Conservation (phyloP, 1,140 invertebrate genomes). For the Anoplolepis gracilipes region DNA sequence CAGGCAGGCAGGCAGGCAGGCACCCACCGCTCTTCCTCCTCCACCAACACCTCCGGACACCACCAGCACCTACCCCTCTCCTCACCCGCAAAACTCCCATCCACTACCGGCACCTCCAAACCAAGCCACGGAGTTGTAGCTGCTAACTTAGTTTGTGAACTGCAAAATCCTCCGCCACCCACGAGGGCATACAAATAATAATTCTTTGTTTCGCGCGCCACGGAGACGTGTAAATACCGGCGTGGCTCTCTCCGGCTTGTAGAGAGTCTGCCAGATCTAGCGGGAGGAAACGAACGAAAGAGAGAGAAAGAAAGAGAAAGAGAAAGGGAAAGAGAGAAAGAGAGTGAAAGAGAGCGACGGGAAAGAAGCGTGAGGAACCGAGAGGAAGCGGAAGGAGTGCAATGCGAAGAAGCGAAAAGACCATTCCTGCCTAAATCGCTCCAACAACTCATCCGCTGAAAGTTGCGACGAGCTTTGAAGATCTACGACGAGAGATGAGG, state of each 20-base stretch:
- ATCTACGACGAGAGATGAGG: conserved; percentile 76
- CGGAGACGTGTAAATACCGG: conserved; percentile 84
- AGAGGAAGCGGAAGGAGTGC: conserved; percentile 55
- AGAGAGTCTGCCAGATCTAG: conserved; percentile 65
- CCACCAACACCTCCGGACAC: conserved; percentile 61
- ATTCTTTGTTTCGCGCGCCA: conserved; percentile 84
- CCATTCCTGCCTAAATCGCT: conserved; percentile 83
- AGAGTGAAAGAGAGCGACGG: conserved; percentile 45
- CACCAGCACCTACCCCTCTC: conserved; percentile 46
- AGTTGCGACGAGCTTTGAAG: conserved; percentile 83
- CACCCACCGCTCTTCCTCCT: conserved; percentile 48
- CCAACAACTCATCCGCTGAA: conserved; percentile 85
- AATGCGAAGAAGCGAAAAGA: conserved; percentile 76
- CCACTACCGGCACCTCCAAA: conserved; percentile 54
- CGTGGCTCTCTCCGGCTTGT: conserved; percentile 71
- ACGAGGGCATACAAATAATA: conserved; percentile 84
- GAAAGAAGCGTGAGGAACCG: conserved; percentile 45
- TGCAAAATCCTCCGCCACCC: conserved; percentile 83
- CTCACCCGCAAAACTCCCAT: conserved; percentile 49
- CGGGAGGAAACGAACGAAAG: conserved; percentile 9
- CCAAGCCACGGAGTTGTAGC: conserved; percentile 77
- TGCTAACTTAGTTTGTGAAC: conserved; percentile 85
- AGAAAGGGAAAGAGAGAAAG: conserved; percentile 62
- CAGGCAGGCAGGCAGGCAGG: conserved; percentile 9
- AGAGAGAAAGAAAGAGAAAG: conserved; percentile 39